Conservation (phyloP, 2,888 invertebrate genomes). For the Alloscopus bannaensis region DNA sequence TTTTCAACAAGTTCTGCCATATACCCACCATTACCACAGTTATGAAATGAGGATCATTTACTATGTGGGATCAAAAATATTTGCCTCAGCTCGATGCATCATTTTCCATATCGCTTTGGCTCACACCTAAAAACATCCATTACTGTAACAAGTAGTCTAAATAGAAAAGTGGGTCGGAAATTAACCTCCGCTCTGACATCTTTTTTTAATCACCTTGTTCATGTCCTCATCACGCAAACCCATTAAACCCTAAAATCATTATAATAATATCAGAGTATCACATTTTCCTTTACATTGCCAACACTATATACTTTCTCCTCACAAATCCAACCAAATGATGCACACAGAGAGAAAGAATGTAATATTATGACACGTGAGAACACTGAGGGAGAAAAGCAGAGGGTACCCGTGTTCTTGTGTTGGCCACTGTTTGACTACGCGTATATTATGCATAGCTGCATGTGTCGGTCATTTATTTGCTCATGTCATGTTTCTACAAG, state of each 20-base stretch:
- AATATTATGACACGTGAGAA: not conserved
- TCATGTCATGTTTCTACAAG: conserved; percentile 10
- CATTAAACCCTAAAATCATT: conserved; percentile 35
- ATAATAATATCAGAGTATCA: not conserved
- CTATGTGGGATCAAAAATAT: no score
- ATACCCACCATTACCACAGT: no score
- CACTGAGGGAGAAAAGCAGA: not conserved
- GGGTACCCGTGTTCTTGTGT: not conserved
- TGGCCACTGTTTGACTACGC: not conserved
- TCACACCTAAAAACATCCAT: no score
- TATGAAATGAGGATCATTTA: no score
- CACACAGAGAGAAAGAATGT: conserved; percentile 4
- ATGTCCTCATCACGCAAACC: conserved; percentile 31
- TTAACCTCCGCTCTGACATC: conserved; percentile 37
- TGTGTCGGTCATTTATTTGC: conserved; percentile 20
- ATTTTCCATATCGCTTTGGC: no score
- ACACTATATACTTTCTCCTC: conserved; percentile 14
- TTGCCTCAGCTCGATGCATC: no score
- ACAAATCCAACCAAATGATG: not conserved
- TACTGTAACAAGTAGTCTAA: no score
- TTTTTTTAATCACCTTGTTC: conserved; percentile 46
- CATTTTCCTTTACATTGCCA: conserved; percentile 4
- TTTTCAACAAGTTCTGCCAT: no score
- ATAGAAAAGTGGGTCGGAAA: conserved; percentile 34
- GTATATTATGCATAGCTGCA: conserved; percentile 18